Conservation (phyloP, 2,888 invertebrate genomes). For the Chrysolina oricalcia region DNA sequence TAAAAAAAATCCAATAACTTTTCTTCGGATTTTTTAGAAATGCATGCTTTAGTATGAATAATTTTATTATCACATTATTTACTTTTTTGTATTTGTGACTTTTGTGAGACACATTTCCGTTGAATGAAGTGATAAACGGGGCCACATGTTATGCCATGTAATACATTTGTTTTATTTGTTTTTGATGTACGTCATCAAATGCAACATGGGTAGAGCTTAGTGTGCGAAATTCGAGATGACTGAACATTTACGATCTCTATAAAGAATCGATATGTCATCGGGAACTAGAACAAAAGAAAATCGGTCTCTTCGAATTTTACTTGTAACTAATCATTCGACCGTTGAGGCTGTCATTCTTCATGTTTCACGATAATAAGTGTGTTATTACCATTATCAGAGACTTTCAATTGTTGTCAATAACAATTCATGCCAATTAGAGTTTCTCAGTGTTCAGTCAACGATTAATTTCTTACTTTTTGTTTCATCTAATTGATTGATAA, state of each 20-base stretch:
- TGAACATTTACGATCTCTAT: neutral
- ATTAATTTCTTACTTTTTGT: constrained; percentile 23
- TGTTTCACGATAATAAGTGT: constrained; percentile 38
- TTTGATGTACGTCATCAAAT: neutral
- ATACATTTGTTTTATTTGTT: neutral
- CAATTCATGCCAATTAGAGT: constrained; percentile 40
- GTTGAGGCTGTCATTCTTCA: constrained; percentile 36
- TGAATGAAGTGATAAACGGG: neutral
- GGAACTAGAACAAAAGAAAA: constrained; percentile 4
- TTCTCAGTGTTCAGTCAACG: constrained; percentile 41
- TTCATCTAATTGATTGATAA: neutral
- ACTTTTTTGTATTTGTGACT: neutral
- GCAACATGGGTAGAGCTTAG: neutral
- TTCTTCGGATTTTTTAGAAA: too few relatives aligned
- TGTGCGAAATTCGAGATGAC: neutral
- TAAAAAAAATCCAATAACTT: too few relatives aligned
- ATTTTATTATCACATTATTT: too few relatives aligned
- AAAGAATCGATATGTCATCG: neutral
- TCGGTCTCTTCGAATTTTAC: neutral
- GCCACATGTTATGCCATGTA: neutral
- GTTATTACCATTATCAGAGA: constrained; percentile 42
- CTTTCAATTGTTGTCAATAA: constrained; percentile 46
- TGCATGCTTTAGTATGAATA: too few relatives aligned
- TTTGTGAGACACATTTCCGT: neutral
- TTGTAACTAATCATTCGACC: constrained; percentile 20